Percentiles rank a stretch among this genome's conserved stretches.
Evolutionary conservation across 2,797 vertebrate species (phyloP).

Genomic region (Aplochiton taeniatus): DNA sequence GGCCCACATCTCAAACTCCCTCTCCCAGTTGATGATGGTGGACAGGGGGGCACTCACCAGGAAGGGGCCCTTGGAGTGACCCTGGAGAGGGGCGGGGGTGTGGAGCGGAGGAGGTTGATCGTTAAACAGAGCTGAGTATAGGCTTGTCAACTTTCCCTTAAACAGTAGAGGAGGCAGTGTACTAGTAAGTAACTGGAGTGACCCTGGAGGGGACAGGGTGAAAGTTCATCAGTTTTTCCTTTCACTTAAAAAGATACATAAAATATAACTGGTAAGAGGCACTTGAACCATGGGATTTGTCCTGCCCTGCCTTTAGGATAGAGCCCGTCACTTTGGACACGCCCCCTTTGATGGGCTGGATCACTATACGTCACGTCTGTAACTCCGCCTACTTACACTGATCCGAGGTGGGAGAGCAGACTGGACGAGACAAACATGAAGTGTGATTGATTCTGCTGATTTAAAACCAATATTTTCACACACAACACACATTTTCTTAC

Average conservation of each 20-base stretch:
- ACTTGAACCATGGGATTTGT: slow-evolving; percentile 23
- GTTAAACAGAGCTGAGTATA: no score
- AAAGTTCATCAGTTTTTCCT: no score
- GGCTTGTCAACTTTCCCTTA: no score
- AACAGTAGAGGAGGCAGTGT: no score
- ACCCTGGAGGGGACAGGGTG: no score
- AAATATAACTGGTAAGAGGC: not conserved
- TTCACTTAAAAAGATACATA: no score
- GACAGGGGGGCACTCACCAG: slow-evolving; percentile 96
- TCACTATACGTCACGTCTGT: slow-evolving; percentile 61
- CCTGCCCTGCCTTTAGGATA: slow-evolving; percentile 66
- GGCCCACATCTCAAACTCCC: slow-evolving; percentile 99
- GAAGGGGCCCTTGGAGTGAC: slow-evolving; percentile 98
- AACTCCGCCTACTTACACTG: slow-evolving; percentile 42
- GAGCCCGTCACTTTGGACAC: slow-evolving; percentile 52
- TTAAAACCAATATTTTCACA: not conserved
- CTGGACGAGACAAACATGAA: slow-evolving; percentile 35
- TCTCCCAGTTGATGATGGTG: slow-evolving; percentile 99
- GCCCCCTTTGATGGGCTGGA: slow-evolving; percentile 57
- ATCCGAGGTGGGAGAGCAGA: slow-evolving; percentile 50
- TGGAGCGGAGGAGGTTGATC: not conserved
- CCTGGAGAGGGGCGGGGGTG: no score
- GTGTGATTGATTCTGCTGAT: not conserved
- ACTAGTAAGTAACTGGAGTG: no score
- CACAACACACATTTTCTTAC: slow-evolving; percentile 55